These are phyloP conservation scores for Zhuqinia jingwanae DNA, from an alignment of 2,888 invertebrate genomes.

Conservation along the genomic window DNA sequence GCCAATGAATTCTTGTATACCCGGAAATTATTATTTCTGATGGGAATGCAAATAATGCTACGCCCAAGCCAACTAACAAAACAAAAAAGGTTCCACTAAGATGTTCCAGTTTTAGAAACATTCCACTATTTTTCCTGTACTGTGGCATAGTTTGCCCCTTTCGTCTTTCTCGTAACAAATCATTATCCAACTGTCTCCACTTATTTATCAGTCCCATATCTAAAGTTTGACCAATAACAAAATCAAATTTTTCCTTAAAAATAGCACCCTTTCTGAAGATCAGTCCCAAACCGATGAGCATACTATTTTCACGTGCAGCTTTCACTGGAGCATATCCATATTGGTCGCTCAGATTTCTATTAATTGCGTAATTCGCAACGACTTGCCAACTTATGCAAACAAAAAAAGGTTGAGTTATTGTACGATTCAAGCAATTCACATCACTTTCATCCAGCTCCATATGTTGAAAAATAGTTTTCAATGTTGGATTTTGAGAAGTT, in stretches of 20 bases:
- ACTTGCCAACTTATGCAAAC: background rate
- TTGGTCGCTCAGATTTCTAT: background rate
- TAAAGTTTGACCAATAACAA: background rate
- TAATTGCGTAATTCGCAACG: background rate
- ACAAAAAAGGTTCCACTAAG: background rate
- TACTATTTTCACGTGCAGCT: background rate
- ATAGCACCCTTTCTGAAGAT: background rate
- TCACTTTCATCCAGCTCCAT: background rate
- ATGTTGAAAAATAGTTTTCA: background rate
- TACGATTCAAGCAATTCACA: background rate
- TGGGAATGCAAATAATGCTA: background rate
- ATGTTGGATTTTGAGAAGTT: background rate
- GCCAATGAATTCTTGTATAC: too few species aligned
- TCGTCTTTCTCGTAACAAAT: background rate
- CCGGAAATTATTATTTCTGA: background rate
- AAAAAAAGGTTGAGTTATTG: background rate
- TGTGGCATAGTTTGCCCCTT: background rate
- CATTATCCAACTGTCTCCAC: background rate
- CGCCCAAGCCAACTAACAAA: background rate
- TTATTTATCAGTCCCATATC: background rate
- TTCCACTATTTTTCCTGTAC: too few species aligned
- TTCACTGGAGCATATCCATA: background rate
- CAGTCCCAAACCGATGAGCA: background rate
- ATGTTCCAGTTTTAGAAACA: background rate
- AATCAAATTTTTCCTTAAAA: slow-evolving; percentile 2